These are phyloP conservation scores for Thecocarcelia acutangulata DNA, from an alignment of 2,888 invertebrate species.

Conservation along the genomic window DNA sequence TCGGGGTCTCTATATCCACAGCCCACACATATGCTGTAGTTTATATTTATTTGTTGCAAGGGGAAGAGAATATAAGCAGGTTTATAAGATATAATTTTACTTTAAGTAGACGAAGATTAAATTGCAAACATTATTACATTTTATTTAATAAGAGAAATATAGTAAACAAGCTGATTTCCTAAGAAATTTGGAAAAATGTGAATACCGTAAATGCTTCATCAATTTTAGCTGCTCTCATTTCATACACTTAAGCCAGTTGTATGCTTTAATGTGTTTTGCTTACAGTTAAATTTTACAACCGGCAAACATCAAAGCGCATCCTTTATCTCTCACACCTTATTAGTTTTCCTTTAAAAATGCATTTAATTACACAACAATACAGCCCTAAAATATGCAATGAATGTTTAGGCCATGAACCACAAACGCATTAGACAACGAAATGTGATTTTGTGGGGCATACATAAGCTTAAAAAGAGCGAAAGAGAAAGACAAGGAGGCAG, in stretches of 20 bases:
- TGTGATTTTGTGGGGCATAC: not conserved
- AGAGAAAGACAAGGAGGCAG: not conserved
- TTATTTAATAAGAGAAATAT: slow-evolving; percentile 26
- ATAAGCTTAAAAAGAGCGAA: not conserved
- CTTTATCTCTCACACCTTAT: not conserved
- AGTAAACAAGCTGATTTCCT: not conserved
- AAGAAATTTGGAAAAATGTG: not conserved
- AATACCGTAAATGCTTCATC: too few species aligned
- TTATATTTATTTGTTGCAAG: not conserved
- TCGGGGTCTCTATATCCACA: too few species aligned
- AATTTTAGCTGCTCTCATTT: too few species aligned
- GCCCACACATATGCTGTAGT: slow-evolving; percentile 15
- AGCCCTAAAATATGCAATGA: slow-evolving; percentile 64
- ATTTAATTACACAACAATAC: slow-evolving; percentile 60
- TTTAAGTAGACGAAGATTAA: slow-evolving; percentile 31
- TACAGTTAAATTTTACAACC: not conserved
- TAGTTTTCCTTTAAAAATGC: slow-evolving; percentile 38
- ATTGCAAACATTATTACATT: slow-evolving; percentile 24
- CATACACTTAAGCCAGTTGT: too few species aligned
- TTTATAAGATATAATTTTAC: slow-evolving; percentile 32
- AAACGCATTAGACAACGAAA: slow-evolving; percentile 58
- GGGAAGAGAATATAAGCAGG: not conserved
- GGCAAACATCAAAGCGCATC: slow-evolving; percentile 44
- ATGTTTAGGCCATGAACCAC: slow-evolving; percentile 52
- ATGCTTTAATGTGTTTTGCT: not conserved